These are phyloP conservation scores for Dusona sp. DNA, from an alignment of 2,888 invertebrate genomes.

Conservation along the genomic window DNA sequence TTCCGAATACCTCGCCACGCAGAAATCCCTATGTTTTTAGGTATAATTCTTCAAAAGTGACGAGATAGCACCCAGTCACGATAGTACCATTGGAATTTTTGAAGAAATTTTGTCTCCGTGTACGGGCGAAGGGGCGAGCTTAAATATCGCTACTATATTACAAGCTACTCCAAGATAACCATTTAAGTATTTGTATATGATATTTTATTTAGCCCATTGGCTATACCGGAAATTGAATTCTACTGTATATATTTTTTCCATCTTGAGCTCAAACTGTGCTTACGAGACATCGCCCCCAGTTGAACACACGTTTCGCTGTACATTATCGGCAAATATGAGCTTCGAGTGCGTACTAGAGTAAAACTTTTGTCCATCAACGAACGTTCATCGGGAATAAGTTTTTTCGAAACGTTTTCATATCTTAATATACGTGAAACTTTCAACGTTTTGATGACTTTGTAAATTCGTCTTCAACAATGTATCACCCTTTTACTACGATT, in stretches of 20 bases:
- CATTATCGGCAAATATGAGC: conserved; percentile 35
- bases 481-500: neutral
- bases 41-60: too few relatives aligned
- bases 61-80: too few relatives aligned
- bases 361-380: conserved; percentile 21
- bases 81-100: too few relatives aligned
- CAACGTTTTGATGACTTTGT: neutral
- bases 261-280: neutral
- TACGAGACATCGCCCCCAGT: neutral
- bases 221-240: conserved; percentile 42
- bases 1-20: too few relatives aligned
- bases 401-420: neutral
- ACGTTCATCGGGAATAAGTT: neutral
- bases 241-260: neutral
- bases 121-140: too few relatives aligned
- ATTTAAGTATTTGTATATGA: neutral
- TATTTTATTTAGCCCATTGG: neutral
- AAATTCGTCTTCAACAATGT: conserved; percentile 16
- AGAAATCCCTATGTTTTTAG: too few relatives aligned
- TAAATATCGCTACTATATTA: too few relatives aligned
- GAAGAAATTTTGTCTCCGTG: too few relatives aligned
- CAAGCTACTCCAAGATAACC: neutral
- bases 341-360: neutral
- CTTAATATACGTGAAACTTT: neutral
- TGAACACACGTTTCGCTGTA: conserved; percentile 30